Evolutionary conservation across 2,888 invertebrate genomes (phyloP).

Genomic region (Eupithecia tripunctaria): DNA sequence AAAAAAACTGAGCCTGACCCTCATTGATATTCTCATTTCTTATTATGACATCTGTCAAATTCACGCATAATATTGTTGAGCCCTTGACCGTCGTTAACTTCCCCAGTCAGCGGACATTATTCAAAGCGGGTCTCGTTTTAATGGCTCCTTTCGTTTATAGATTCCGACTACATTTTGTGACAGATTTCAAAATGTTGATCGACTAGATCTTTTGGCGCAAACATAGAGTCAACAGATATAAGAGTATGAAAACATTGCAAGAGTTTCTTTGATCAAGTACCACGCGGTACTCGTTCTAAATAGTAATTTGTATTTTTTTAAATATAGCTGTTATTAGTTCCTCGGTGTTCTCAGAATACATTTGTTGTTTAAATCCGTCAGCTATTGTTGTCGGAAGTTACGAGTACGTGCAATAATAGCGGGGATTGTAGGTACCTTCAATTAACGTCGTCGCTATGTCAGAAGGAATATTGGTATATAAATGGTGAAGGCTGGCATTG

Average conservation of each 20-base stretch:
- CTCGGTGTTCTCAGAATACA: not conserved
- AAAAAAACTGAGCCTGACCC: constrained; percentile 38
- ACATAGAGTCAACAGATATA: not conserved
- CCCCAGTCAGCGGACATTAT: constrained; percentile 42
- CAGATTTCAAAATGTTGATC: constrained; percentile 1
- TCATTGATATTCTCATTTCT: constrained; percentile 47
- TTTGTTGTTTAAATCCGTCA: not conserved
- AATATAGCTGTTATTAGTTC: not conserved
- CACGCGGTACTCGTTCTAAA: constrained; percentile 16
- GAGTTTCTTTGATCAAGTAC: constrained; percentile 29
- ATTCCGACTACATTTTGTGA: constrained; percentile 29
- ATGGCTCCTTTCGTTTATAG: constrained; percentile 46
- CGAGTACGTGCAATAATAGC: constrained; percentile 33
- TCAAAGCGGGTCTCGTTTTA: constrained; percentile 42
- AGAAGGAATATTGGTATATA: constrained; percentile 74
- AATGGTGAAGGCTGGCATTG: constrained; percentile 73
- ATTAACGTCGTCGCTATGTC: constrained; percentile 68
- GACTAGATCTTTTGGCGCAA: not conserved
- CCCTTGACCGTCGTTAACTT: constrained; percentile 49
- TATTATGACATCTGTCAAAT: constrained; percentile 48
- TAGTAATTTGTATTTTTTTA: not conserved
- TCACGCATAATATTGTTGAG: constrained; percentile 48
- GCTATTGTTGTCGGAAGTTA: constrained; percentile 30
- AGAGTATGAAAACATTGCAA: constrained; percentile 18
- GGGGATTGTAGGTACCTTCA: constrained; percentile 50